Percentiles rank a stretch among this genome's conserved stretches.
Conservation (phyloP, 2,797 vertebrate species). For the Cryptoprocta ferox region DNA sequence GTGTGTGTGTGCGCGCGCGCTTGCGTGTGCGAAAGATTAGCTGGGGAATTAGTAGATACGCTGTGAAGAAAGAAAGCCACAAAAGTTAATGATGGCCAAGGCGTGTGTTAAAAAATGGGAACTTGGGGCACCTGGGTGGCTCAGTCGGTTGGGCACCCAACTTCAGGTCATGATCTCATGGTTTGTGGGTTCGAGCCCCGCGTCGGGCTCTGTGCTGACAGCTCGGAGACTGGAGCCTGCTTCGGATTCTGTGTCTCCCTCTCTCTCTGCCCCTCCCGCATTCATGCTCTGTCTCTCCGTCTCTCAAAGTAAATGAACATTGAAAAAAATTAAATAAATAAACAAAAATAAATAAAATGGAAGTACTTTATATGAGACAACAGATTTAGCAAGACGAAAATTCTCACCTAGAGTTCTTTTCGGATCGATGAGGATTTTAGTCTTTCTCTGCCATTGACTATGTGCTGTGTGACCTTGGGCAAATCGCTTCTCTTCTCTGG, state of each 20-base stretch:
- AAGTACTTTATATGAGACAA: background rate
- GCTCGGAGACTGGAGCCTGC: too few species aligned
- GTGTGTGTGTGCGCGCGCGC: too few species aligned
- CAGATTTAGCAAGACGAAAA: conserved; percentile 4
- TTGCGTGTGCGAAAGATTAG: background rate
- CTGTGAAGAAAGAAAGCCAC: background rate
- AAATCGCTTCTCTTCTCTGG: background rate
- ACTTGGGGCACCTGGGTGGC: too few species aligned
- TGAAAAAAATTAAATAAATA: too few species aligned
- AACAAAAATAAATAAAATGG: background rate
- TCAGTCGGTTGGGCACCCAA: too few species aligned
- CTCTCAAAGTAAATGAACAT: too few species aligned
- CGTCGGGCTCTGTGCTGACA: too few species aligned
- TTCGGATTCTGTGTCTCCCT: too few species aligned
- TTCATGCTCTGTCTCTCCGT: too few species aligned
- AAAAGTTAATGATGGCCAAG: background rate
- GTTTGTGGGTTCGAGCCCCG: too few species aligned
- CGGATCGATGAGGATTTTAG: background rate
- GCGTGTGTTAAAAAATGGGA: background rate
- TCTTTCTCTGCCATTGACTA: background rate
- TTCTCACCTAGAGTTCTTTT: background rate
- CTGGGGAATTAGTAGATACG: background rate
- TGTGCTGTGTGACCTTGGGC: background rate
- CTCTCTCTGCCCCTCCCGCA: too few species aligned
- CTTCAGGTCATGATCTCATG: too few species aligned